Base-by-base conservation (phyloP, 2,888 invertebrate genomes). In the Aphodius granarius region DNA sequence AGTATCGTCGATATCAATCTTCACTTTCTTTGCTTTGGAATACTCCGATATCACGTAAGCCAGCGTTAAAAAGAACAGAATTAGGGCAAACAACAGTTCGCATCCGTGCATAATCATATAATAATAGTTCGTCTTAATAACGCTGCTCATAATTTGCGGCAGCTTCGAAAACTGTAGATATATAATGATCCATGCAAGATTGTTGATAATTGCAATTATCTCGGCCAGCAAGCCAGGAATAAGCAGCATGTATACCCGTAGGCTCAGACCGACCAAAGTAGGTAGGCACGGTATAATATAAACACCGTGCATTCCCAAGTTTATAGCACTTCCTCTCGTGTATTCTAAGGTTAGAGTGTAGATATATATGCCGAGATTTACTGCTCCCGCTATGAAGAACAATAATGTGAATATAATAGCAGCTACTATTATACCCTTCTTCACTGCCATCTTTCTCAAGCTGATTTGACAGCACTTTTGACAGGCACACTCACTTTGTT, bases 281-380 rank as follows among this genome's bases (percentile, higher is more conserved):
- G 68, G 68, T n/a, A 68, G 3, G 21, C 68, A 68, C 18, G 68
- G 15, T 17, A 68, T 68, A 21, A 68, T 21, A 68, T 19, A 19
- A 9, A 22, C 68, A 6, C 68, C 68, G 20, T 68, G 68, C 20
- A 68, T 22, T 2, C 68, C 68, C 20, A 68, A 20, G 22, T 68
- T 68, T 0, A 68, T 68, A n/a, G 20, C 68, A 68, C 68, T 68
- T 19, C 68, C 68, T 21, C 68, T 20, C 6, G 68, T 68, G 20
- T 68, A 68, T 65, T 16, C 19, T 19, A 16, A 18, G 19, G 16
- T 19, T 5, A 68, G 22, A 5, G 22, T 68, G 20, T 21, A 21
- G 6, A 68, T 68, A 21, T 68, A 68, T 19, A 68, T 19, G 3
- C 20, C 22, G 20, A 68, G 21, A 68, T 68, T 68, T 6, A 9